phyloP scores from a whole-genome alignment of 2,888 invertebrate genomes.

The Leptinotarsa tumamoca region DNA sequence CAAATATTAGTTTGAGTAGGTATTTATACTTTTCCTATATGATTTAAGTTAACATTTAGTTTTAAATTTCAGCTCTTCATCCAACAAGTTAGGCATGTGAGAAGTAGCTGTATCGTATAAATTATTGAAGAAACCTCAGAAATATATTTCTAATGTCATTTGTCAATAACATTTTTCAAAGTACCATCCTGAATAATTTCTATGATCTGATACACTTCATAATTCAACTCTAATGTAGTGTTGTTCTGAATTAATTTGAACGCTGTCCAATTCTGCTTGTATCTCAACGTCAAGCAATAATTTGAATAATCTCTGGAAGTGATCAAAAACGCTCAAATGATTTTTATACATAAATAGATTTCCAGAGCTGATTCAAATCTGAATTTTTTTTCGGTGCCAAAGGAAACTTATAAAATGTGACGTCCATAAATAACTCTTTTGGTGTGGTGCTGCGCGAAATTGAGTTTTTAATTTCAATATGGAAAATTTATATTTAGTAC shows the following conservation, averaged over 20 bases:
- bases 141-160: too few species aligned
- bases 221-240: too few species aligned
- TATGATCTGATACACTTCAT: too few species aligned
- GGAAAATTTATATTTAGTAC: slow-evolving; percentile 42
- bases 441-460: slow-evolving; percentile 64
- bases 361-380: background rate
- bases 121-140: too few species aligned
- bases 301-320: slow-evolving; percentile 8
- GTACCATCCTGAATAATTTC: too few species aligned
- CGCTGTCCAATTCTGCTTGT: background rate
- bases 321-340: slow-evolving; percentile 21
- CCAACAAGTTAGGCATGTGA: background rate
- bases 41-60: background rate
- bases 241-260: too few species aligned
- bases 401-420: slow-evolving; percentile 57
- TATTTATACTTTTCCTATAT: background rate
- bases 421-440: slow-evolving; percentile 59
- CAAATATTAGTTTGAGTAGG: background rate
- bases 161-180: too few species aligned
- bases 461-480: slow-evolving; percentile 22
- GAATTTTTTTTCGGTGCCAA: slow-evolving; percentile 56
- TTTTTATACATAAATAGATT: slow-evolving; percentile 15
- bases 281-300: slow-evolving; percentile 13
- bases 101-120: too few species aligned
- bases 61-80: background rate